A percentile compares a stretch with the other conserved stretches of the same genome.
These are phyloP conservation scores for Stenolophus ochropezus DNA, from an alignment of 2,888 invertebrate genomes.

Conservation along the genomic window DNA sequence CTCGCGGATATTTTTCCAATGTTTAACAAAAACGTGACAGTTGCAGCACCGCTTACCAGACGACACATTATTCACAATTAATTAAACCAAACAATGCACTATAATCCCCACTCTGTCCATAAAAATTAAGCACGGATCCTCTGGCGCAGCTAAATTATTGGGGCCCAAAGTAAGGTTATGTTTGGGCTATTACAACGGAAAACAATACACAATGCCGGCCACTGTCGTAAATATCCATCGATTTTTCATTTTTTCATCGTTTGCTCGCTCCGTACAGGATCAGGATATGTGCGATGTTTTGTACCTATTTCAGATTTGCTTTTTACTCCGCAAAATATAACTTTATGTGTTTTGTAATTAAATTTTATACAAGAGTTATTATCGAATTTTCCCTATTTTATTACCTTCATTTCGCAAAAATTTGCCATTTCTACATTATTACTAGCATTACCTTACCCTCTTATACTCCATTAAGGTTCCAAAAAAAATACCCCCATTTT, in stretches of 20 bases:
- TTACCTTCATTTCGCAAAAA: conserved; percentile 1
- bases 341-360: conserved; percentile 45
- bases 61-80: conserved; percentile 59
- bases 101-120: conserved; percentile 58
- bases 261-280: neutral
- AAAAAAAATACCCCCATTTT: no score
- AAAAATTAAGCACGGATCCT: conserved; percentile 57
- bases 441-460: neutral
- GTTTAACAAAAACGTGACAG: conserved; percentile 59
- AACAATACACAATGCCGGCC: conserved; percentile 48
- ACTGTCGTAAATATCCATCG: conserved; percentile 47
- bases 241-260: conserved; percentile 35
- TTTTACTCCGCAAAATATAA: conserved; percentile 36
- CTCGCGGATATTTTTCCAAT: conserved; percentile 59
- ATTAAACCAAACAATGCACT: conserved; percentile 59
- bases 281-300: conserved; percentile 42
- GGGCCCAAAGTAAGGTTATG: conserved; percentile 47
- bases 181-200: conserved; percentile 46
- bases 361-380: conserved; percentile 43
- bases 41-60: conserved; percentile 59
- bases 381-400: conserved; percentile 4
- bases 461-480: neutral
- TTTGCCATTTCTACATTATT: neutral
- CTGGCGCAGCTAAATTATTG: conserved; percentile 36
- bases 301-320: conserved; percentile 34